Conservation (phyloP, 2,113 vertebrate genomes). For the Lepus europaeus region DNA sequence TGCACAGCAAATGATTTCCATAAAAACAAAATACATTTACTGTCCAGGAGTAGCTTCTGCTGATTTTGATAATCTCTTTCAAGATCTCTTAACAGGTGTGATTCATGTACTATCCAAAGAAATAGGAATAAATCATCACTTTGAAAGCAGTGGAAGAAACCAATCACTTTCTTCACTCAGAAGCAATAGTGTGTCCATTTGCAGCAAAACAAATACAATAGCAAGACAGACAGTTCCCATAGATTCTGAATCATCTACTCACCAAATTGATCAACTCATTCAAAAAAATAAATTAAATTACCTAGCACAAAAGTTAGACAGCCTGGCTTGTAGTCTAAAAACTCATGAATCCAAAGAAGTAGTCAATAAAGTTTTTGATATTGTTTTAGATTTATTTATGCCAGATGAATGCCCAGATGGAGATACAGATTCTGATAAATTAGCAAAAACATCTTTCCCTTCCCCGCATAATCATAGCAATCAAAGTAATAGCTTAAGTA, state of each 20-base stretch:
- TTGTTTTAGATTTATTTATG: slow-evolving; percentile 81
- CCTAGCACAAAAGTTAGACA: slow-evolving; percentile 69
- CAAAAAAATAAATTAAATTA: slow-evolving; percentile 71
- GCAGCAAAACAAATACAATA: slow-evolving; percentile 1
- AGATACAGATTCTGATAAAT: slow-evolving; percentile 20
- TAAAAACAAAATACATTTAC: slow-evolving; percentile 66
- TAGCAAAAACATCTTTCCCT: slow-evolving; percentile 31
- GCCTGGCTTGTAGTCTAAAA: slow-evolving; percentile 60
- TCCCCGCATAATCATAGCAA: slow-evolving; percentile 8
- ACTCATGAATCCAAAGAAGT: slow-evolving; percentile 77
- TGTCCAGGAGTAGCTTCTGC: slow-evolving; percentile 48
- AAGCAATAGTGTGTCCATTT: neutral
- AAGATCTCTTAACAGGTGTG: slow-evolving; percentile 79
- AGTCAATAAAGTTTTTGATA: slow-evolving; percentile 80
- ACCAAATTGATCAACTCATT: slow-evolving; percentile 43
- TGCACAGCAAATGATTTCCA: neutral
- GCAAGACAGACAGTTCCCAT: neutral
- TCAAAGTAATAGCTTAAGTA: neutral
- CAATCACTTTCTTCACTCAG: neutral
- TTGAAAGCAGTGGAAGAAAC: slow-evolving; percentile 65
- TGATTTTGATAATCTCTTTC: slow-evolving; percentile 77
- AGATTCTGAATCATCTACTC: neutral
- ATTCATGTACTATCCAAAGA: slow-evolving; percentile 71
- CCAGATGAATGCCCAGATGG: slow-evolving; percentile 73
- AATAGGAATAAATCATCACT: slow-evolving; percentile 64